Evolutionary conservation across 2,797 vertebrate genomes (phyloP).

Genomic region (Sebastolobus alascanus): DNA sequence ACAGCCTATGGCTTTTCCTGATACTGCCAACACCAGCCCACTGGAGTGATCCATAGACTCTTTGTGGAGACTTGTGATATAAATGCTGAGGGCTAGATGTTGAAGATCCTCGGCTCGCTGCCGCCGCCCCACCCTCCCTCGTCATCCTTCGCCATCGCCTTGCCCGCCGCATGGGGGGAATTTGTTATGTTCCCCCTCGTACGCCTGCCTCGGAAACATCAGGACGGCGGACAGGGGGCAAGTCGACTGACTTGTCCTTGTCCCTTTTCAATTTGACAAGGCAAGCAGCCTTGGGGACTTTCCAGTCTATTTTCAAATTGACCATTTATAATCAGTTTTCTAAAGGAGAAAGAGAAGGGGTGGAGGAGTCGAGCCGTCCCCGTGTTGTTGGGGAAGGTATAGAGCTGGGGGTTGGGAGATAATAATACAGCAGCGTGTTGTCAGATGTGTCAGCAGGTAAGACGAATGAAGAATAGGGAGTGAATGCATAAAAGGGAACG

Average conservation of each 20-base stretch:
- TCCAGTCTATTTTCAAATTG: conserved; percentile 88
- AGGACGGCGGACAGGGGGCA: conserved; percentile 69
- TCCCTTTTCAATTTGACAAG: conserved; percentile 87
- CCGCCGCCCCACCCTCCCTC: conserved; percentile 64
- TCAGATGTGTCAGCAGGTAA: conserved; percentile 81
- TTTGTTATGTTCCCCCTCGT: conserved; percentile 82
- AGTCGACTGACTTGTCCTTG: conserved; percentile 85
- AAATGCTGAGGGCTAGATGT: conserved; percentile 89
- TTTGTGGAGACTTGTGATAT: conserved; percentile 88
- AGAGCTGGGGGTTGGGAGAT: conserved; percentile 73
- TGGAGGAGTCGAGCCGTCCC: conserved; percentile 61
- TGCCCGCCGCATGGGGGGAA: conserved; percentile 68
- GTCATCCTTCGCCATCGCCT: conserved; percentile 72
- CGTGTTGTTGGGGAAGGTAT: conserved; percentile 69
- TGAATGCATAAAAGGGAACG: conserved; percentile 71
- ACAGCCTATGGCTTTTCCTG: conserved; percentile 89
- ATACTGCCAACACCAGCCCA: conserved; percentile 87
- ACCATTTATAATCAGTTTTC: conserved; percentile 89
- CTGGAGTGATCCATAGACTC: conserved; percentile 88
- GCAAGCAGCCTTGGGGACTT: conserved; percentile 86
- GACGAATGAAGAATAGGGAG: conserved; percentile 79
- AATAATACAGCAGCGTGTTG: conserved; percentile 79
- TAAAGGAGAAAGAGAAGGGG: conserved; percentile 77
- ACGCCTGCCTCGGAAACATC: conserved; percentile 76
- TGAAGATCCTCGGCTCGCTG: conserved; percentile 82